Percentiles rank a stretch among this genome's conserved stretches.
Evolutionary conservation across 2,888 invertebrate species (phyloP).

Genomic region (Drosophila pegasa): DNA sequence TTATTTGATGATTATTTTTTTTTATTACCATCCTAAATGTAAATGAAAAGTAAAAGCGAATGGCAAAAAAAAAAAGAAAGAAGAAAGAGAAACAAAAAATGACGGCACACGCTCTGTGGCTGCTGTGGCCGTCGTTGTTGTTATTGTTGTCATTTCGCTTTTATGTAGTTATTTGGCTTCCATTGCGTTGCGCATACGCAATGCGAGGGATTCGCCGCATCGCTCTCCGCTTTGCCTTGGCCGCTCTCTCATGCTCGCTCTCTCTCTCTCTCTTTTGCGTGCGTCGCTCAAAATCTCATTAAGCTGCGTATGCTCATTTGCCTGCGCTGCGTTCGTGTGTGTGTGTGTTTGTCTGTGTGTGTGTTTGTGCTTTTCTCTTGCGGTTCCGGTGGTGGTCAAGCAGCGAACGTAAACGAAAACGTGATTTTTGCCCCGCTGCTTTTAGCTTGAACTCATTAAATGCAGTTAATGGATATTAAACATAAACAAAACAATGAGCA

Average conservation of each 20-base stretch:
- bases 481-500: constrained; percentile 55
- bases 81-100: constrained; percentile 3
- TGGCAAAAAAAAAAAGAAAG: constrained; percentile 11
- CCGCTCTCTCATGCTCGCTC: neutral
- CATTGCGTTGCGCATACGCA: constrained; percentile 61
- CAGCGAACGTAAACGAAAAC: constrained; percentile 31
- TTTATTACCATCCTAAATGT: constrained; percentile 38
- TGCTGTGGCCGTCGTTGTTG: neutral
- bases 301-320: constrained; percentile 30
- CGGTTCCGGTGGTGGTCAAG: constrained; percentile 45
- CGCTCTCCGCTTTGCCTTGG: neutral
- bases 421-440: constrained; percentile 32
- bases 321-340: neutral
- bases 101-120: constrained; percentile 1
- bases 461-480: constrained; percentile 74
- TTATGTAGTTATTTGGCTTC: constrained; percentile 50
- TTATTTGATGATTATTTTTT: constrained; percentile 41
- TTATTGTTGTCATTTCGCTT: constrained; percentile 41
- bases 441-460: constrained; percentile 62
- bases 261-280: constrained; percentile 16
- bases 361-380: constrained; percentile 28
- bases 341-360: constrained; percentile 11
- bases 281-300: constrained; percentile 29
- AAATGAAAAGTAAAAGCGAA: constrained; percentile 62
- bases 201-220: constrained; percentile 24